Evolutionary conservation across 1,140 invertebrate species (phyloP).

Genomic region (Drosophila nebulosa): DNA sequence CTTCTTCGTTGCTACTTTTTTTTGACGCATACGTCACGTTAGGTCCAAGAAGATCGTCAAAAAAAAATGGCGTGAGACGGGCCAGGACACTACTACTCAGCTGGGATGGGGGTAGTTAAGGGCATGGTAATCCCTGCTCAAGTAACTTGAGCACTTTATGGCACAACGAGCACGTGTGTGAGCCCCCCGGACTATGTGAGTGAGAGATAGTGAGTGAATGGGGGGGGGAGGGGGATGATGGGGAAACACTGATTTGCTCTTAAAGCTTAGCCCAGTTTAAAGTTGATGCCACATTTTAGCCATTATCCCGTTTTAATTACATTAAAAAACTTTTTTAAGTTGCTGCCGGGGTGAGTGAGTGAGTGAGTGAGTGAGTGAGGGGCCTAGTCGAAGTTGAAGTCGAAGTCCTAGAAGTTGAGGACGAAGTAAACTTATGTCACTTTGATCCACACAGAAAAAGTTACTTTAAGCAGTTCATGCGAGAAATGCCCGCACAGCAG

Average conservation of each 20-base stretch:
- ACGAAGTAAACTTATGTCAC: slow-evolving; percentile 62
- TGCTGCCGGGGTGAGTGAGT: too few species aligned
- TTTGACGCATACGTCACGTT: slow-evolving; percentile 65
- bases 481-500: slow-evolving; percentile 25
- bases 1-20: neutral
- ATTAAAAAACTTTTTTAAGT: slow-evolving; percentile 56
- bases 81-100: too few species aligned
- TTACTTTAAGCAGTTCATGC: slow-evolving; percentile 65
- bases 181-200: slow-evolving; percentile 5
- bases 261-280: slow-evolving; percentile 58
- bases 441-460: slow-evolving; percentile 58
- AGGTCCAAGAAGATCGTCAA: slow-evolving; percentile 43
- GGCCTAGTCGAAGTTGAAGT: slow-evolving; percentile 15
- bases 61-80: neutral
- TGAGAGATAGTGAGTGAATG: slow-evolving; percentile 19
- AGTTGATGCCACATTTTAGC: slow-evolving; percentile 55
- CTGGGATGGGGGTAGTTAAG: slow-evolving; percentile 7
- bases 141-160: slow-evolving; percentile 74
- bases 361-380: slow-evolving; percentile 33
- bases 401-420: slow-evolving; percentile 20
- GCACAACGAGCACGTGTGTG: slow-evolving; percentile 55
- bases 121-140: slow-evolving; percentile 54
- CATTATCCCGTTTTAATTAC: slow-evolving; percentile 72
- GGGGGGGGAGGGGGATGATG: neutral
- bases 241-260: slow-evolving; percentile 22